Evolutionary conservation across 2,797 vertebrate species (phyloP).

Genomic region (Lacerta viridis): DNA sequence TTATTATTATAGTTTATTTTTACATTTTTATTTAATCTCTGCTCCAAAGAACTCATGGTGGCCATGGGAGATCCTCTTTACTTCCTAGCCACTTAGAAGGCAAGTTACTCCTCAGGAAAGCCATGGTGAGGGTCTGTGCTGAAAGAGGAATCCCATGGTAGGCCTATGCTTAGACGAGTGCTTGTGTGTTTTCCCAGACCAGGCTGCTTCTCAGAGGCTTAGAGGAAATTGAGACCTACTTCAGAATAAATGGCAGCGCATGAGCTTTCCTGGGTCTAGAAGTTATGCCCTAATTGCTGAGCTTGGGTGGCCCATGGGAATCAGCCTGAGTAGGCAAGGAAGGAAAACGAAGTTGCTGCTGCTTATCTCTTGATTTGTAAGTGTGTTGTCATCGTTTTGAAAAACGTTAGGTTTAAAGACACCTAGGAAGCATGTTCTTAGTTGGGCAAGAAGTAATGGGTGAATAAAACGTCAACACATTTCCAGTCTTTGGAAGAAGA

Average conservation of each 20-base stretch:
- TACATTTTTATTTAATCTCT: neutral
- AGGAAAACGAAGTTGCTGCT: neutral
- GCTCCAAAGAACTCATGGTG: neutral
- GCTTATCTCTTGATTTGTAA: constrained; percentile 15
- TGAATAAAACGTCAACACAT: constrained; percentile 44
- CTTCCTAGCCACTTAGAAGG: neutral
- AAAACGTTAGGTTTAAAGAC: constrained; percentile 38
- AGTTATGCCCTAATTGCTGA: neutral
- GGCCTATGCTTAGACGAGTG: neutral
- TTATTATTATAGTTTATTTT: neutral
- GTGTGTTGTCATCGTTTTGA: neutral
- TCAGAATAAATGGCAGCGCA: neutral
- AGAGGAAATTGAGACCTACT: neutral
- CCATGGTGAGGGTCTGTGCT: neutral
- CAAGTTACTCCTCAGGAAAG: neutral
- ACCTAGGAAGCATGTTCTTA: constrained; percentile 36
- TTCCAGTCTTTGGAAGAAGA: constrained; percentile 33
- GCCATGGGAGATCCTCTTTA: neutral
- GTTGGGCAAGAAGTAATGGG: constrained; percentile 25
- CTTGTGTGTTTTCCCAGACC: neutral
- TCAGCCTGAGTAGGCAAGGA: neutral
- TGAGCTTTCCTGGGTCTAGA: neutral
- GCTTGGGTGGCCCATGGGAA: neutral
- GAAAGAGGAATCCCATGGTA: neutral
- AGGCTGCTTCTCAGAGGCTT: neutral